Base-by-base conservation (phyloP, 2,888 invertebrate genomes). In the Agrotis exclamationis region DNA sequence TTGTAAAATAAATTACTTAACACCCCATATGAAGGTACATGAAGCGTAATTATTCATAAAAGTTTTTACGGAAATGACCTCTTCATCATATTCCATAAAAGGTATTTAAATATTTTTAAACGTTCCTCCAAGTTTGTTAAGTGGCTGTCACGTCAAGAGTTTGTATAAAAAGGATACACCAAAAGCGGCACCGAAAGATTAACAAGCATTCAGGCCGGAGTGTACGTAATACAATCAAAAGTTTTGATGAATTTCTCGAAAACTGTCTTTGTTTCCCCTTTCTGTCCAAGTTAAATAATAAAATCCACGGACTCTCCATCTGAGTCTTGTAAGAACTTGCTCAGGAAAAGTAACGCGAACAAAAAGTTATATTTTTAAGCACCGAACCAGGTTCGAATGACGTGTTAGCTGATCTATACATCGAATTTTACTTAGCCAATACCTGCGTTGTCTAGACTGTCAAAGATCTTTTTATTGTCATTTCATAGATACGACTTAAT, bases 161-260 rank as follows among this genome's bases (percentile, higher is more conserved):
- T 87, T 64, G 56, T 58, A 71, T 69, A 82, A 84, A 87, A 87
- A 87, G 83, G 87, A 88, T 87, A 89, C 86, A 86, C 78, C 73
- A 84, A 87, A 86, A 86, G 89, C 85, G 84, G 85, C 83, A 87
- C 80, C 87, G 85, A 92, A 92, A 93, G 91, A 94, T 94, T 94
- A 93, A 92, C 90, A 93, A 92, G 90, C 90, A 89, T 90, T 88
- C 89, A 84, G 88, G 86, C 84, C 87, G 86, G 86, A 90, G 88
- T 90, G 88, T 92, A 93, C 92, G 93, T 93, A 94, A 94, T 94
- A 93, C 92, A 95, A 95, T 95, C 94, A 94, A 95, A 96, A 96
- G 89, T 95, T 96, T 95, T 95, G 94, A 95, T 95, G 94, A 95
- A 95, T 94, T 95, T 91, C 91, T 86, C 84, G 89, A 91, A 93